Percentiles rank a stretch among this genome's conserved stretches.
Evolutionary conservation across 2,113 vertebrate species (phyloP).

Genomic region (Thomomys bottae): DNA sequence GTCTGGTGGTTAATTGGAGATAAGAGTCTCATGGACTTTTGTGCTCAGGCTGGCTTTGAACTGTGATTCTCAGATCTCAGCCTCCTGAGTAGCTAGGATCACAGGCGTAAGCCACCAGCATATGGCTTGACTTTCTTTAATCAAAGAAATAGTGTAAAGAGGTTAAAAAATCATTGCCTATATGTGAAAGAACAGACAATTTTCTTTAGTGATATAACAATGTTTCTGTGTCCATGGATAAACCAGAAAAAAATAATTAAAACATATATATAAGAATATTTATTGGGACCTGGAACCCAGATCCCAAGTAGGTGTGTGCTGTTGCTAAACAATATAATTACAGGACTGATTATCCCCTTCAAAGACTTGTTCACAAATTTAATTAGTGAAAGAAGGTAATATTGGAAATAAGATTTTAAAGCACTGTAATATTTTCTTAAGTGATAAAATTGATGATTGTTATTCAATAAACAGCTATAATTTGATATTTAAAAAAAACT

Average conservation of each 20-base stretch:
- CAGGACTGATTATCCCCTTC: neutral
- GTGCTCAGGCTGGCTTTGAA: too few species aligned
- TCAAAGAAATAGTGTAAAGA: neutral
- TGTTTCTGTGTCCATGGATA: neutral
- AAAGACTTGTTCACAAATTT: neutral
- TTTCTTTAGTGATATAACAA: neutral
- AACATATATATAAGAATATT: neutral
- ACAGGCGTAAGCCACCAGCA: too few species aligned
- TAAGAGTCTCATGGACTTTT: too few species aligned
- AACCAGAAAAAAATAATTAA: neutral
- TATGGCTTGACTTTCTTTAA: too few species aligned
- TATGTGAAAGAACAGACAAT: too few species aligned
- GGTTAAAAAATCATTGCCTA: too few species aligned
- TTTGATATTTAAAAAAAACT: slow-evolving; percentile 1
- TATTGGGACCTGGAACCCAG: neutral
- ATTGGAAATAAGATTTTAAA: neutral
- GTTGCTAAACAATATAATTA: neutral
- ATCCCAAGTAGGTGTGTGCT: neutral
- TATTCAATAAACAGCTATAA: too few species aligned
- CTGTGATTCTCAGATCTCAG: too few species aligned
- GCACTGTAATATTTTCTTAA: neutral
- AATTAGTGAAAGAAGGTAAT: neutral
- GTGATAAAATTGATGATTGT: neutral
- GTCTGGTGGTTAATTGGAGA: too few species aligned
- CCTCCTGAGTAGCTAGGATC: too few species aligned